Conservation (phyloP, 2,888 invertebrate genomes). For the Plutella xylostella region DNA sequence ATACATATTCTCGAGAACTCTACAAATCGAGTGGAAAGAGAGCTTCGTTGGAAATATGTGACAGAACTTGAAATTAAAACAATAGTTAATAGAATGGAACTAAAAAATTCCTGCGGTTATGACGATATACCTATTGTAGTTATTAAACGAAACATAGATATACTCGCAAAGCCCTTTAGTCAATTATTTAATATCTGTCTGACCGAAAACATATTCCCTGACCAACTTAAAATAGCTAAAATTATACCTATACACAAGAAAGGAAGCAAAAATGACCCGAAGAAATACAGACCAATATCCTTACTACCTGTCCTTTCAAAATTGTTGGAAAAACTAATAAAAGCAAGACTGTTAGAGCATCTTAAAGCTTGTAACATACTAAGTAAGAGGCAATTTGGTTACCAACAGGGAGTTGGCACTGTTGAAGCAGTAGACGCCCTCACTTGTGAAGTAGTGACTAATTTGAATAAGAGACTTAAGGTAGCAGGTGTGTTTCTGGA, state of each 20-base stretch:
- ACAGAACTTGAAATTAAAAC: background rate
- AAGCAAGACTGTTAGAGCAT: background rate
- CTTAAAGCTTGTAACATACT: background rate
- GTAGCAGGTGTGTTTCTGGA: background rate
- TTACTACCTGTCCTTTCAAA: background rate
- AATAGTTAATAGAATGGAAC: background rate
- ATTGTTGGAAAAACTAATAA: slow-evolving; percentile 1
- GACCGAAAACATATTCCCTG: background rate
- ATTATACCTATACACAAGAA: background rate
- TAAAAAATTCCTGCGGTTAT: background rate
- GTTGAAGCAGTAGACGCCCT: background rate
- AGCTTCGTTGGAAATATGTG: background rate
- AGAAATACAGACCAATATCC: background rate
- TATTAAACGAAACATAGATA: background rate
- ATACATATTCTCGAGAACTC: too few relatives aligned
- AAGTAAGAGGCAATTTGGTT: background rate
- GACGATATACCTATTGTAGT: background rate
- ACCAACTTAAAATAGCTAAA: background rate
- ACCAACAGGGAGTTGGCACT: background rate
- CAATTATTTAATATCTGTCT: background rate
- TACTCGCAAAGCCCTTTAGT: background rate
- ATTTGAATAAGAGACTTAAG: background rate
- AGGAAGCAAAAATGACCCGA: background rate
- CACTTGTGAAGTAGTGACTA: background rate
- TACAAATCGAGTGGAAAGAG: too few relatives aligned